Evolutionary conservation across 2,888 invertebrate species (phyloP), one percentile per base, ranked within the genome.

Genomic region (Calameuta idolon): DNA sequence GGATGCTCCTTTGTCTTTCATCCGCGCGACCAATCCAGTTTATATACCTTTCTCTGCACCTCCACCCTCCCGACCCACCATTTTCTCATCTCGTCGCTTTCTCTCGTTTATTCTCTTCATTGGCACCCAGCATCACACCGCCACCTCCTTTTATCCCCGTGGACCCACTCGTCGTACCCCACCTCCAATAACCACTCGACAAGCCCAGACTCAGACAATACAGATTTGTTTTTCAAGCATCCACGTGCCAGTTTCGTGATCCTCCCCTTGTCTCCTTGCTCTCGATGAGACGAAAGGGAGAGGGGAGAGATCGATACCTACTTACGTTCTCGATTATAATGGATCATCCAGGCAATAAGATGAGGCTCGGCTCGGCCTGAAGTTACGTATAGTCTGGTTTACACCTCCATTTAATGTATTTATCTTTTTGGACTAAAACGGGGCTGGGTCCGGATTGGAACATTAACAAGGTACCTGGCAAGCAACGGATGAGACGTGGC

Each of bases 1-100:
- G 89, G 87, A 89, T 89, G 89, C 87, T 88, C 89, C 86, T 88
- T 90, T 91, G 90, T 91, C 90, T 90, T 89, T 87, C 85, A 84
- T 83, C 83, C 85, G 85, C 87, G 88, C 83, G 78, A 15, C 69
- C 76, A 76, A 75, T 71, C 76, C 77, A 69, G 75, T 76, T 78
- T 75, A 79, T 75, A 71, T 75, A 79, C 79, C 69, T 75, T 76
- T 78, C 23, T 77, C 23, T 74, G 79, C 79, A 79, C 74, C 76
- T 55, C 75, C 69, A 75, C 75, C 75, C 30, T 34, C 69, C 73
- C 76, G 33, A n/a, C 79, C 77, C 78, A 74, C 79, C 77, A 77
- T 80, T 79, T 79, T 75, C 77, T 75, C 78, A 76, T 80, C 74
- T 79, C 77, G 33, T 75, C 76, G 33, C 23, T 23, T 55, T 55